A percentile compares a stretch with the other conserved stretches of the same genome.
Evolutionary conservation across 1,140 invertebrate species (phyloP).

Genomic region (Dendroctonus valens): DNA sequence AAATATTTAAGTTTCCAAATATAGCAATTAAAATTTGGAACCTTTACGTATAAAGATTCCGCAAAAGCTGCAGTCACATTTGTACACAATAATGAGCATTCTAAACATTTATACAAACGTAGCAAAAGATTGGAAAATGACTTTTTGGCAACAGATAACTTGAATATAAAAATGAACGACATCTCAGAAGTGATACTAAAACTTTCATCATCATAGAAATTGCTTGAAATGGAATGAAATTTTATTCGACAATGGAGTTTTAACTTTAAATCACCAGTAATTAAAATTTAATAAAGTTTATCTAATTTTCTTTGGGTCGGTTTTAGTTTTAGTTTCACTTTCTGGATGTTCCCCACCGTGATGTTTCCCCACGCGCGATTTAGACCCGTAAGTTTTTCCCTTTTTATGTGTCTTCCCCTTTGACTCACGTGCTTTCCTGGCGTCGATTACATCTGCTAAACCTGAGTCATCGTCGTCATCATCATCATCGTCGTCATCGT

Average conservation of each 20-base stretch:
- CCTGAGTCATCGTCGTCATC: conserved; percentile 72
- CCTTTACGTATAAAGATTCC: no score
- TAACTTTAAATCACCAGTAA: no score
- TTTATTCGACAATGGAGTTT: no score
- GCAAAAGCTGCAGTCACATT: no score
- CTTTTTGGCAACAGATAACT: no score
- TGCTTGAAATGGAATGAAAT: no score
- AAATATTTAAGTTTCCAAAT: background rate
- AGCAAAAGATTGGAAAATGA: no score
- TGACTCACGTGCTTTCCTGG: conserved; percentile 76
- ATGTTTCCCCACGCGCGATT: conserved; percentile 12
- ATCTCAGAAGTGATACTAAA: no score
- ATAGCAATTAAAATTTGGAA: background rate
- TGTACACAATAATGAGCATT: no score
- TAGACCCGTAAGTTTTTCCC: conserved; percentile 54
- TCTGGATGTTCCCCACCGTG: conserved; percentile 12
- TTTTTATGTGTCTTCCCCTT: conserved; percentile 58
- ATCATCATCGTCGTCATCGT: conserved; percentile 70
- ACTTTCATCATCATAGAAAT: no score
- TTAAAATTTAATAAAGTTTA: conserved; percentile 1
- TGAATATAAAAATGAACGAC: no score
- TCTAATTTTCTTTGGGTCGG: conserved; percentile 28
- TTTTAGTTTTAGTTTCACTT: conserved; percentile 12
- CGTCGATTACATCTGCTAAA: conserved; percentile 66
- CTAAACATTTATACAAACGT: no score